Conservation (phyloP, 2,888 invertebrate genomes). For the Julus scanicus region DNA sequence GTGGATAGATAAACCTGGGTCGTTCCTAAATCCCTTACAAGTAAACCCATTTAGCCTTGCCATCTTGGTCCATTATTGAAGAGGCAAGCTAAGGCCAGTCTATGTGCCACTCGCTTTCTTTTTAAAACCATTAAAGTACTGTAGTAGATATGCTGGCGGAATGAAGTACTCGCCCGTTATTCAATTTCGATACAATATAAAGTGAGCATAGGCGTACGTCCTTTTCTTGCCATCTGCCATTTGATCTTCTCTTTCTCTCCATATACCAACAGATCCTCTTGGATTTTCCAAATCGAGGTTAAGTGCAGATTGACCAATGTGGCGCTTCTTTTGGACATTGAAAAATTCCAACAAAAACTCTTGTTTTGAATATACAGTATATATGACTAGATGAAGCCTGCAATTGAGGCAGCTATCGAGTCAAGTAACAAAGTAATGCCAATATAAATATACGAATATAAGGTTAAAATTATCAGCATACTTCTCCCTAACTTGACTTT, state of each 20-base stretch:
- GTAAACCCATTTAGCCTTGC: slow-evolving; percentile 40
- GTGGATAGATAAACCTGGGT: slow-evolving; percentile 29
- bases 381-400: too few species aligned
- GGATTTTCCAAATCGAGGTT: slow-evolving; percentile 29
- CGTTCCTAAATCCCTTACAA: slow-evolving; percentile 39
- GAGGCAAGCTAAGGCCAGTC: not conserved
- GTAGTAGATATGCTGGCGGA: slow-evolving; percentile 30
- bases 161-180: slow-evolving; percentile 15
- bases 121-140: slow-evolving; percentile 23
- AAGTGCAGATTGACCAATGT: not conserved
- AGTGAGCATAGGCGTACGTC: slow-evolving; percentile 31
- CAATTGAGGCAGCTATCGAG: too few species aligned
- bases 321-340: not conserved
- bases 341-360: not conserved
- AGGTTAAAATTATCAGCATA: too few species aligned
- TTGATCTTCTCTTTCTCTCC: slow-evolving; percentile 32
- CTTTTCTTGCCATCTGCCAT: slow-evolving; percentile 41
- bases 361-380: not conserved
- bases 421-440: too few species aligned
- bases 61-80: slow-evolving; percentile 31
- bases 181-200: slow-evolving; percentile 47
- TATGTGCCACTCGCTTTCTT: not conserved
- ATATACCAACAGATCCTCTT: slow-evolving; percentile 19
- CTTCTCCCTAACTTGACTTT: too few species aligned
- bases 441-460: too few species aligned